Conservation (phyloP, 2,797 vertebrate genomes). For the Hyperoplus lanceolatus region DNA sequence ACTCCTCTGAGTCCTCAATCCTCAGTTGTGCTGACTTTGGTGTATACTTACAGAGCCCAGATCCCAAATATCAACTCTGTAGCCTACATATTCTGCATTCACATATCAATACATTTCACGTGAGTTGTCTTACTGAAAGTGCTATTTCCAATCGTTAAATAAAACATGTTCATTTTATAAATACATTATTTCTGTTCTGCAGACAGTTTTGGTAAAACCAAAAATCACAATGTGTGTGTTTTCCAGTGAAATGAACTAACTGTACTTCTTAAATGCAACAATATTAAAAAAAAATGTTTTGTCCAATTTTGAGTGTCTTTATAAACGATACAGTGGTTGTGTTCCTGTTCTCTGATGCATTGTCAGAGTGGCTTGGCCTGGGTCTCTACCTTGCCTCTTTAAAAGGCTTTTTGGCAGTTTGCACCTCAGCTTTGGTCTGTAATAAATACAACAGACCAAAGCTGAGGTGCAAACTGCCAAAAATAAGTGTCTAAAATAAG, state of each 20-base stretch:
- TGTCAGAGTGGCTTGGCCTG: background rate
- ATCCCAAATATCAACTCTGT: background rate
- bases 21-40: slow-evolving; percentile 7
- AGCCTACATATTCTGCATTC: background rate
- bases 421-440: background rate
- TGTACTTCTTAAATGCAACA: background rate
- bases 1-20: background rate
- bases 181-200: background rate
- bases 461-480: no score
- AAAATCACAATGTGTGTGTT: background rate
- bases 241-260: background rate
- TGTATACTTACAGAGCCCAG: background rate
- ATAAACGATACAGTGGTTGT: background rate
- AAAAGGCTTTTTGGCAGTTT: background rate
- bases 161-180: background rate
- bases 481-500: no score
- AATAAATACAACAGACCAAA: no score
- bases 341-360: background rate
- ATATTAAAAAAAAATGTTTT: background rate
- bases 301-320: background rate
- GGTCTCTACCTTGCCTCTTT: background rate
- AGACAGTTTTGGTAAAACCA: background rate
- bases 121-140: slow-evolving; percentile 5
- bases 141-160: background rate
- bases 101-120: background rate